Evolutionary conservation across 2,888 invertebrate genomes (phyloP).

Genomic region (Diplazon laetatorius): DNA sequence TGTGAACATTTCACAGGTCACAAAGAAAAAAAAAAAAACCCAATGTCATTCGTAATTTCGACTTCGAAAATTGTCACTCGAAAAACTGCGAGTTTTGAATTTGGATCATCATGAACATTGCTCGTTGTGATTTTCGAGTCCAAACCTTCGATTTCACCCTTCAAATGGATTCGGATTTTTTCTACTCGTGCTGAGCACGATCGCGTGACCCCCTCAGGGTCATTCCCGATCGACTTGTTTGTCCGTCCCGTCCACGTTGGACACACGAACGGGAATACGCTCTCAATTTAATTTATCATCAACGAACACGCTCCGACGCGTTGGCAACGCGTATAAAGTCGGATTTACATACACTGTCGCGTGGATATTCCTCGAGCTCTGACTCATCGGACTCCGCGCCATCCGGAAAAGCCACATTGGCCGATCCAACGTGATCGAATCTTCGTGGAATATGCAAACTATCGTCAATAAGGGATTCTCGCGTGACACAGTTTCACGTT

Average conservation of each 20-base stretch:
- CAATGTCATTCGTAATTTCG: too few relatives aligned
- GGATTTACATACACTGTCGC: background rate
- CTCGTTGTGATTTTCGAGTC: too few relatives aligned
- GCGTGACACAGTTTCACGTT: conserved; percentile 41
- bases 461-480: conserved; percentile 48
- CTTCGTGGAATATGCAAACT: conserved; percentile 37
- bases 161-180: too few relatives aligned
- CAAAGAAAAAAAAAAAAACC: too few relatives aligned
- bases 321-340: conserved; percentile 18
- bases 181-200: conserved; percentile 19
- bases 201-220: conserved; percentile 60
- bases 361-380: conserved; percentile 16
- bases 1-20: too few relatives aligned
- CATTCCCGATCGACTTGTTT: conserved; percentile 59
- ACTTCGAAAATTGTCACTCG: too few relatives aligned
- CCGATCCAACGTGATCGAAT: conserved; percentile 16
- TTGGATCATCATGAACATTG: too few relatives aligned
- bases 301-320: conserved; percentile 38
- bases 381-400: background rate
- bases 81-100: too few relatives aligned
- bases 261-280: too few relatives aligned
- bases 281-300: conserved; percentile 61
- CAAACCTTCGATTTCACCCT: too few relatives aligned
- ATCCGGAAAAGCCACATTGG: background rate
- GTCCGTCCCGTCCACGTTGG: conserved; percentile 35